Evolutionary conservation across 2,888 invertebrate species (phyloP).

Genomic region (Bhutanitis thaidina): DNA sequence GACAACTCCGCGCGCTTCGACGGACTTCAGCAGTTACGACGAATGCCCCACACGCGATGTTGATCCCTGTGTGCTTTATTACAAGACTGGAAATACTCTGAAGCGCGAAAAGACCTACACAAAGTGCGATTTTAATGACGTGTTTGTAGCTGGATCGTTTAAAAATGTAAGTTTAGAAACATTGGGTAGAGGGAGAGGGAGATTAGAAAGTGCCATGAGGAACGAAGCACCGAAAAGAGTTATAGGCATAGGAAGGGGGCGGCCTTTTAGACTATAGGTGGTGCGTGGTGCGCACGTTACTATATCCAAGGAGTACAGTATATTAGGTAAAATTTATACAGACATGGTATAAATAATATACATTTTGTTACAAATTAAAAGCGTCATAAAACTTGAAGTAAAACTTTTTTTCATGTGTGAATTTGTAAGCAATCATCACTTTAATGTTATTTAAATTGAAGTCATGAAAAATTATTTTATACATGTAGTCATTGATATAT

Average conservation of each 20-base stretch:
- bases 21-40: conserved; percentile 22
- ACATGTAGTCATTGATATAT: too few relatives aligned
- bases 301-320: too few relatives aligned
- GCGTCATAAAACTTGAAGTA: too few relatives aligned
- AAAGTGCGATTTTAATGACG: conserved; percentile 17
- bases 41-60: conserved; percentile 30
- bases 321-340: neutral
- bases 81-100: neutral
- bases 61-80: conserved; percentile 3
- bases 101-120: neutral
- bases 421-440: too few relatives aligned
- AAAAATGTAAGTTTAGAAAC: conserved; percentile 1
- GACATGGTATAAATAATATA: neutral
- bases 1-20: conserved; percentile 2
- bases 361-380: too few relatives aligned
- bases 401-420: too few relatives aligned
- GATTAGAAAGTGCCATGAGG: neutral
- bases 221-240: neutral
- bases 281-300: neutral
- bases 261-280: conserved; percentile 11
- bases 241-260: conserved; percentile 7
- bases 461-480: too few relatives aligned
- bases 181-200: conserved; percentile 6
- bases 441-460: too few relatives aligned
- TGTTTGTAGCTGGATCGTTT: conserved; percentile 30